Base-by-base conservation (phyloP, 2,113 vertebrate genomes). In the Sapayoa aenigma region DNA sequence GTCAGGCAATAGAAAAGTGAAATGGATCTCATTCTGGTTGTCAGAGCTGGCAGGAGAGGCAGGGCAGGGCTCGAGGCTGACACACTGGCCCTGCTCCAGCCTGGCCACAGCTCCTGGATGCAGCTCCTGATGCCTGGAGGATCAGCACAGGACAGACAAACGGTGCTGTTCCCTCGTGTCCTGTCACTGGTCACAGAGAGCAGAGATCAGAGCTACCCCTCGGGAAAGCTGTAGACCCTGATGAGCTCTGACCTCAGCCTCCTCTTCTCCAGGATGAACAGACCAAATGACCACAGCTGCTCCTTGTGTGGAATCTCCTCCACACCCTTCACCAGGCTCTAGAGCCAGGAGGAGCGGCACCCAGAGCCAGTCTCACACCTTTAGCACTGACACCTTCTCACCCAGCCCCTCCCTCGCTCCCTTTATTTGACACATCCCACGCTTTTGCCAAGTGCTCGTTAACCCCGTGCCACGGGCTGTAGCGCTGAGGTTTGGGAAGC, bases 361-460 rank as follows among this genome's bases (percentile, higher is more conserved):
- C 52, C 75, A 9, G 46, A 75, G 47, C 28, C 6, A 0, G 69
- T 35, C 59, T 65, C 75, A 37, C 35, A 20, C 14, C 11, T 69
- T 20, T 4, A 65, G 53, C 12, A 1, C 18, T 28, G 25, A 3
- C 8, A 14, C 33, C 22, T 55, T 42, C 75, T 41, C 67, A 20
- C 3, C 11, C 9, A 17, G 22, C 11, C 21, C 56, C 30, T 15
- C 31, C 15, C 30, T n/a, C n/a, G n/a, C n/a, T 46, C 23, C 47
- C 30, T 16, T 1, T 5, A 23, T 13, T 27, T 17, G 53, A 39
- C 0, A 1, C 21, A 4, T 1, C 58, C 0, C 0, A 5, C 11
- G 4, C 17, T 31, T 62, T 41, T 46, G 58, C 66, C 67, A 56
- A 47, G 67, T 0, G 19, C 75, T 76, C 46, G 84, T 60, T 27